Percentiles rank a stretch among this genome's conserved stretches.
phyloP scores from a whole-genome alignment of 2,113 vertebrate genomes.

The Pycnonotus jocosus region DNA sequence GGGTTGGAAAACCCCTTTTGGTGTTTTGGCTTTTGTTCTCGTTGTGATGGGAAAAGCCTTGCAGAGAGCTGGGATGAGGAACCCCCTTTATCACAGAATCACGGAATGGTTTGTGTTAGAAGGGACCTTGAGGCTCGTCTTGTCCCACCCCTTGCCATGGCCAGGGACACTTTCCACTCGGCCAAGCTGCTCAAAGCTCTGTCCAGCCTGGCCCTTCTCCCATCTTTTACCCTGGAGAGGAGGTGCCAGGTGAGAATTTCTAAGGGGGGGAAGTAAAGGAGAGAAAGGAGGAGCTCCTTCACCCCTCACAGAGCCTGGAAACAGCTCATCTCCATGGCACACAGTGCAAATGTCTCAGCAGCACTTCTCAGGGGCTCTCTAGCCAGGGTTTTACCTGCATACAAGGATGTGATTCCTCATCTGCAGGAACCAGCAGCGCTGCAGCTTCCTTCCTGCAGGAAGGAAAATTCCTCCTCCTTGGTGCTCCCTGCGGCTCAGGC shows the following conservation, averaged over 20 bases:
- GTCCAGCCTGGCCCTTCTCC: background rate
- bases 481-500: background rate
- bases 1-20: background rate
- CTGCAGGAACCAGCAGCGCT: background rate
- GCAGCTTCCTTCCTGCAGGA: background rate
- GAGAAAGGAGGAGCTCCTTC: background rate
- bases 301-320: background rate
- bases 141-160: background rate
- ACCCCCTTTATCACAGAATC: background rate
- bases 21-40: background rate
- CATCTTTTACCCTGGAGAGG: rapidly evolving
- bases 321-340: rapidly evolving
- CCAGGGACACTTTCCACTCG: background rate
- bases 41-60: background rate
- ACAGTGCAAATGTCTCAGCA: background rate
- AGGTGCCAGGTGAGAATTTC: background rate
- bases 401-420: rapidly evolving
- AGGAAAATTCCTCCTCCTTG: background rate
- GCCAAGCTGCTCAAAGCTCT: background rate
- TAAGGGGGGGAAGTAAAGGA: background rate
- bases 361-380: rapidly evolving
- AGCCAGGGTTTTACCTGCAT: background rate
- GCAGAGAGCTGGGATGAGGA: background rate
- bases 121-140: background rate
- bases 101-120: background rate